Base-by-base conservation (phyloP, 2,113 vertebrate genomes). In the Etia nguti region DNA sequence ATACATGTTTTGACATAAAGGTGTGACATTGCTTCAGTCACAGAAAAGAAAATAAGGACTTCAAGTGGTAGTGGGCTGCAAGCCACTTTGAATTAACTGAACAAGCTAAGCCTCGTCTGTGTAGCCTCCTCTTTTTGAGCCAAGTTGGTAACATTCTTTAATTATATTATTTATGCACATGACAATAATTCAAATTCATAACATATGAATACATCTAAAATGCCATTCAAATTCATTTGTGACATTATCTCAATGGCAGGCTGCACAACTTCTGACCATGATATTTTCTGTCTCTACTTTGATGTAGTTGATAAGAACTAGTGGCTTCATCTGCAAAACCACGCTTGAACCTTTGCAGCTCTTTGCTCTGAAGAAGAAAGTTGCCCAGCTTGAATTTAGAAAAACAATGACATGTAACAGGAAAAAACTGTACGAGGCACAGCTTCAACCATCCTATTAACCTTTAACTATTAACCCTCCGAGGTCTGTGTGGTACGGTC, bases 101-200 rank as follows among this genome's bases (percentile, higher is more conserved):
- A 4, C 18, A n/a, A 65, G 60, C 1, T 62, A 36, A 0, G 31
- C 20, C 59, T 36, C 59, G n/a, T 56, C 54, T 56, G 22, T 4
- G 54, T 56, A 56, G 54, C 54, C 54, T 56, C 22, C 31, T 65
- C 60, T n/a, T 38, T n/a, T 36, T 65, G 31, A 60, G 57, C 57
- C 29, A 18, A 18, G 31, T 4, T 65, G 59, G 0, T n/a, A 65
- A 65, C 31, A 0, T 22, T 65, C 31, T 65, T 65, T 38, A 22
- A 65, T 13, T 13, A 20, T 65, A 65, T 38, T n/a, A 65, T 38
- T 38, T 65, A 65, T 12, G 18, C 31, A 65, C 1, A 65, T 38
- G 34, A 68, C 65, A 70, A 70, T 70, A 43, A 70, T 70, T 70
- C 13, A 46, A 10, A 48, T 6, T 16, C 15, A 48, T 7, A 16